Conservation (phyloP, 2,113 vertebrate genomes). For the Gavia stellata region DNA sequence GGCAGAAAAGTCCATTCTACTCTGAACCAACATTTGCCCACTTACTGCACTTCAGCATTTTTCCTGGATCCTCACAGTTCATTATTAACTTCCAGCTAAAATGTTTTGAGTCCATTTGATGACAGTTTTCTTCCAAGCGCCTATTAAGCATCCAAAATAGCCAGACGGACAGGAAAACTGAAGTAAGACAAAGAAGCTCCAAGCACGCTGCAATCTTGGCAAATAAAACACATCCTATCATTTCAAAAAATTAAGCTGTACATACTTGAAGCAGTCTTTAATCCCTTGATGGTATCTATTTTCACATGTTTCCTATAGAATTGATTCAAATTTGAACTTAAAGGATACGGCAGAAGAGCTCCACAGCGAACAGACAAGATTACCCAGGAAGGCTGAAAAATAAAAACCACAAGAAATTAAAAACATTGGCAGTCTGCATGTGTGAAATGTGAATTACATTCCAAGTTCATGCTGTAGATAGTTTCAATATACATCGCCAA, state of each 20-base stretch:
- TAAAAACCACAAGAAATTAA: background rate
- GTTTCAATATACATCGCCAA: background rate
- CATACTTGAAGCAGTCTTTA: background rate
- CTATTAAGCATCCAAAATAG: background rate
- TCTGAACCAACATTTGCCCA: background rate
- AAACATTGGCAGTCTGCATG: background rate
- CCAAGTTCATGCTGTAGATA: background rate
- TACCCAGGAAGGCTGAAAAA: constrained; percentile 94
- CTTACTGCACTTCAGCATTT: background rate
- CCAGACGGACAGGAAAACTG: background rate
- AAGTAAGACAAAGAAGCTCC: background rate
- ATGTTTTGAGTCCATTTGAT: background rate
- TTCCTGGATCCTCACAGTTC: background rate
- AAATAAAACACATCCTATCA: background rate
- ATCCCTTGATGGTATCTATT: background rate
- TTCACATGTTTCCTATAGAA: background rate
- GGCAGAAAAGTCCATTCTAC: background rate
- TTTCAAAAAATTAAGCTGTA: background rate
- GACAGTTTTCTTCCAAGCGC: background rate
- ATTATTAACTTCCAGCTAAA: background rate
- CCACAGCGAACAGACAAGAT: constrained; percentile 92
- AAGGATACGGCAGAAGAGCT: constrained; percentile 98
- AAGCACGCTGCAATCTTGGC: background rate
- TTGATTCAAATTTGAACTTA: background rate
- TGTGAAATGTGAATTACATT: background rate